A percentile compares a stretch with the other conserved stretches of the same genome.
These are phyloP conservation scores for Terebella lapidaria DNA, from an alignment of 2,888 invertebrate species.

Conservation along the genomic window DNA sequence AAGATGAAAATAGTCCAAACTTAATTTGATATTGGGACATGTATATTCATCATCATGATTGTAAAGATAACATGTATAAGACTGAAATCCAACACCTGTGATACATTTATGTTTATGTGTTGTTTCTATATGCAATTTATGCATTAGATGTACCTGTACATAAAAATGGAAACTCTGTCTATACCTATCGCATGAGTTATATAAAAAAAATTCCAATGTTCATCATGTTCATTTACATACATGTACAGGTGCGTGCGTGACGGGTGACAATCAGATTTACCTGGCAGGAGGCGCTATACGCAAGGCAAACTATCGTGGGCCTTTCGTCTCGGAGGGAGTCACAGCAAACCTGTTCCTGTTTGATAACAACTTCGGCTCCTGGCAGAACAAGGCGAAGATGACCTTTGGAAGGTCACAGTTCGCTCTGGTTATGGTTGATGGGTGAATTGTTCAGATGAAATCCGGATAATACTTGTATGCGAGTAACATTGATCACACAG, in stretches of 20 bases:
- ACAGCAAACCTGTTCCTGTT: slow-evolving; percentile 40
- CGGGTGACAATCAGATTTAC: slow-evolving; percentile 47
- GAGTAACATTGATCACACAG: not conserved
- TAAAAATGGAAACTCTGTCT: too few species aligned
- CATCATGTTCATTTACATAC: not conserved
- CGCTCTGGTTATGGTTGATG: slow-evolving; percentile 56
- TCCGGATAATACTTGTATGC: not conserved
- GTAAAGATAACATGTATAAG: too few species aligned
- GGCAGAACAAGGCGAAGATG: slow-evolving; percentile 58
- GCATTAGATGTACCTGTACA: too few species aligned
- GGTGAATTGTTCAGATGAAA: too few species aligned
- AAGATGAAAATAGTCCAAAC: too few species aligned
- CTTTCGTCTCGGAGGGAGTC: slow-evolving; percentile 46
- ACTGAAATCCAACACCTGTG: too few species aligned
- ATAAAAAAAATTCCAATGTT: too few species aligned
- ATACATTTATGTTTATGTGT: too few species aligned
- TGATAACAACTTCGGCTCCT: slow-evolving; percentile 52
- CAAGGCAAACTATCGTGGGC: slow-evolving; percentile 47
- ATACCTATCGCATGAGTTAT: too few species aligned
- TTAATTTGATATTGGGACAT: too few species aligned
- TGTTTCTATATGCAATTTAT: too few species aligned
- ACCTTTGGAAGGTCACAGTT: slow-evolving; percentile 56
- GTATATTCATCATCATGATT: too few species aligned
- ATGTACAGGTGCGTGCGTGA: slow-evolving; percentile 36
- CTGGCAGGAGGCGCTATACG: slow-evolving; percentile 49